Base-by-base conservation (phyloP, 1,140 invertebrate species). In the Penaeus vannamei region DNA sequence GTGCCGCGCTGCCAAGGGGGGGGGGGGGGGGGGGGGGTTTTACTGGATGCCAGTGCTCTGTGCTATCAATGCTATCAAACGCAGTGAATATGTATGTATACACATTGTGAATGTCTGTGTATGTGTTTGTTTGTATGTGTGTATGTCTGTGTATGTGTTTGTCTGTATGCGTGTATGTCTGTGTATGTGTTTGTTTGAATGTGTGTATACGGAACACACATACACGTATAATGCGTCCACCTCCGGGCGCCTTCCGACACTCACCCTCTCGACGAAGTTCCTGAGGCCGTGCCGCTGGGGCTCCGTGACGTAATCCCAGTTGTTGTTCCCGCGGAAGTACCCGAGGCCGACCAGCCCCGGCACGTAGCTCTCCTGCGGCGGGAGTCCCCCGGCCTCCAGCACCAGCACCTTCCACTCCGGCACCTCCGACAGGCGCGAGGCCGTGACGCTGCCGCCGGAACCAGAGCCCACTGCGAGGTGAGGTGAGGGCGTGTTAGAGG, bases 181-280 rank as follows among this genome's bases (percentile, higher is more conserved):
- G 23, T 26, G 23, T 72, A 29, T 26, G n/a, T 76, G 12, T 76
- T 7, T 76, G 12, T 76, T 22, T 72, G n/a, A 22, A 72, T 72
- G n/a, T 72, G n/a, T 72, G n/a, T 72, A 72, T 72, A 72, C 32
- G n/a, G 12, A 72, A 72, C n/a, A 23, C 14, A 77, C 76, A 42
- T 20, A 79, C 76, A 79, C 32, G 42, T 17, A 79, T 20, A 79
- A 79, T 8, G 20, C 76, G 8, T 36, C 19, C 29, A 36, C 19
- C 32, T 1, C 17, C 53, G 36, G 36, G 36, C 36, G 36, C 36
- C 36, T 42, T 42, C 36, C 36, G 8, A 42, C 20, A 46, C 85
- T 82, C 59, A 87, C 85, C 85, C 85, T 87, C 42, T 87, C 81
- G 32, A 42, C 32, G 79, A 64, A 87, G 36, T 66, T 66, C 42